phyloP scores from a whole-genome alignment of 1,140 invertebrate species.

The Scylla paramamosain region DNA sequence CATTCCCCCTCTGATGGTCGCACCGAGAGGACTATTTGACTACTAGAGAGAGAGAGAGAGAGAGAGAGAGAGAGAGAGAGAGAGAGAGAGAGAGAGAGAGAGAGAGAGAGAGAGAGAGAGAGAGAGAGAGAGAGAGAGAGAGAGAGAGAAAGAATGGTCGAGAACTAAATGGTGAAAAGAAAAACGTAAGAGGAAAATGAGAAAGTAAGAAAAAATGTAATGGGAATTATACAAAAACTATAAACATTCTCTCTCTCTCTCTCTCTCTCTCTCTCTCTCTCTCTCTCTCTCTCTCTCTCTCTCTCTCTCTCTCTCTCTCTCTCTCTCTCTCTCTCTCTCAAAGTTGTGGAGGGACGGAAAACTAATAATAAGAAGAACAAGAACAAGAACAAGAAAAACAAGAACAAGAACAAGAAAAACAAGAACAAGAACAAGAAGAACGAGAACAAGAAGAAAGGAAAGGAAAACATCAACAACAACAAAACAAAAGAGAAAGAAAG shows the following conservation, averaged over 20 bases:
- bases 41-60: background rate
- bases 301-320: too few relatives aligned
- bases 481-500: background rate
- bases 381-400: too few relatives aligned
- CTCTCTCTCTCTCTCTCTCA: too few relatives aligned
- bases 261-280: too few relatives aligned
- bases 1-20: constrained; percentile 6
- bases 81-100: constrained; percentile 14
- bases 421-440: too few relatives aligned
- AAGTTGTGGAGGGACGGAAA: too few relatives aligned
- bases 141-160: background rate
- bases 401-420: too few relatives aligned
- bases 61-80: background rate
- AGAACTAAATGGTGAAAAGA: background rate
- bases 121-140: constrained; percentile 9
- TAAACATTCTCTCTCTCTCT: too few relatives aligned
- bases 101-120: background rate
- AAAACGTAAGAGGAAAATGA: background rate
- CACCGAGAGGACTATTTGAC: background rate
- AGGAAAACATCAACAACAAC: too few relatives aligned
- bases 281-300: too few relatives aligned
- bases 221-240: background rate
- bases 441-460: too few relatives aligned
- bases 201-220: background rate
- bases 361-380: too few relatives aligned